Evolutionary conservation across 2,888 invertebrate genomes (phyloP).

Genomic region (Leucophora obtusa): DNA sequence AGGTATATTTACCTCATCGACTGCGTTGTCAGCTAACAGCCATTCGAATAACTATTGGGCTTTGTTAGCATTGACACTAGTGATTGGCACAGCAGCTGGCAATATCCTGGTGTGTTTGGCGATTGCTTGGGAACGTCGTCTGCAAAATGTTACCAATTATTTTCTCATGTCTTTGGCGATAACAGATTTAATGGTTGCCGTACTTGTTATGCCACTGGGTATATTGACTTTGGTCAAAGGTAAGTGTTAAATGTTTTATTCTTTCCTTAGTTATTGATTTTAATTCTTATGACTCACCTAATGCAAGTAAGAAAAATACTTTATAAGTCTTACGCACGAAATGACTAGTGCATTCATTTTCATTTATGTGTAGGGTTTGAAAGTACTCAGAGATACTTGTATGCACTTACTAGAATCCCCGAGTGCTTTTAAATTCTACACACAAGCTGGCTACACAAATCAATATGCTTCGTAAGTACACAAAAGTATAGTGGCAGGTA

Average conservation of each 20-base stretch:
- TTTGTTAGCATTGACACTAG: constrained; percentile 86
- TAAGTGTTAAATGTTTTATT: constrained; percentile 78
- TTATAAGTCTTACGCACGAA: too few relatives aligned
- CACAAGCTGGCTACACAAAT: too few relatives aligned
- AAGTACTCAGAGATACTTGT: too few relatives aligned
- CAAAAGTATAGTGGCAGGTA: too few relatives aligned
- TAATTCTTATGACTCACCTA: too few relatives aligned
- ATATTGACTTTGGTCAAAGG: constrained; percentile 89
- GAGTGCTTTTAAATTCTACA: too few relatives aligned
- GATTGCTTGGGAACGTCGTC: constrained; percentile 91
- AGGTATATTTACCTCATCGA: constrained; percentile 17
- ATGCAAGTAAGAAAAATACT: too few relatives aligned
- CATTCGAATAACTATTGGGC: constrained; percentile 88
- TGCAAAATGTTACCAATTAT: constrained; percentile 98
- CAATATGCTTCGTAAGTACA: too few relatives aligned
- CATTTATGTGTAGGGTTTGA: too few relatives aligned
- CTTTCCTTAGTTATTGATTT: too few relatives aligned
- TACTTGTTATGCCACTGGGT: constrained; percentile 97
- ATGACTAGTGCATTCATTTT: too few relatives aligned
- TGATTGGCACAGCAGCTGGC: constrained; percentile 92
- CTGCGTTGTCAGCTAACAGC: constrained; percentile 21
- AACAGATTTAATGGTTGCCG: constrained; percentile 95
- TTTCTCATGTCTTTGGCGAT: constrained; percentile 97
- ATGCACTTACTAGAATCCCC: too few relatives aligned
- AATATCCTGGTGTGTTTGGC: constrained; percentile 96